A percentile compares a stretch with the other conserved stretches of the same genome.
Evolutionary conservation across 2,888 invertebrate genomes (phyloP).

Genomic region (Microchrysa polita): DNA sequence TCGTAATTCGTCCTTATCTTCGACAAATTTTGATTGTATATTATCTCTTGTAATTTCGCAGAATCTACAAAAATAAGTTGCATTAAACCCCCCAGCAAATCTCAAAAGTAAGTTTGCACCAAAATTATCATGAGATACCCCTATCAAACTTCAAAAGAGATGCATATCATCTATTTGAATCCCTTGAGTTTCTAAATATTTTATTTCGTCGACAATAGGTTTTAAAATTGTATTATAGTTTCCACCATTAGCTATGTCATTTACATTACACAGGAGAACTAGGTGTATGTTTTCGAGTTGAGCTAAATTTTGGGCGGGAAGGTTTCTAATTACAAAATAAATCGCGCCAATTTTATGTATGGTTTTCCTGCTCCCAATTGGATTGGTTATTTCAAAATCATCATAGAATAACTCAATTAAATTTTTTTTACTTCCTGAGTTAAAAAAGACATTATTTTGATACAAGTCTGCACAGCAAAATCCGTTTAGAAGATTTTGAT

Average conservation of each 20-base stretch:
- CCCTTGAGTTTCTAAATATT: constrained; percentile 38
- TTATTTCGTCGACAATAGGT: constrained; percentile 44
- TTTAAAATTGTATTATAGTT: constrained; percentile 36
- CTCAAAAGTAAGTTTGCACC: constrained; percentile 29
- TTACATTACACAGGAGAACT: constrained; percentile 44
- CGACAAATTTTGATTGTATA: constrained; percentile 43
- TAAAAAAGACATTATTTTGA: constrained; percentile 31
- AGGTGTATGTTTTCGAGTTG: constrained; percentile 44
- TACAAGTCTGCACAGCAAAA: constrained; percentile 1
- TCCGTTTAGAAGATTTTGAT: no score
- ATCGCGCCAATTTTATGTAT: constrained; percentile 50
- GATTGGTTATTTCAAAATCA: constrained; percentile 47
- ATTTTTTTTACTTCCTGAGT: constrained; percentile 18
- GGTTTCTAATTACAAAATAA: constrained; percentile 44
- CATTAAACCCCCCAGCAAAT: constrained; percentile 44
- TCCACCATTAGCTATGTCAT: constrained; percentile 30
- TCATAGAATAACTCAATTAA: constrained; percentile 45
- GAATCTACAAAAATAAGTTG: constrained; percentile 13
- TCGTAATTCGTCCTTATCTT: constrained; percentile 34
- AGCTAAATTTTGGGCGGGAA: constrained; percentile 43
- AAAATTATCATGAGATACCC: no score
- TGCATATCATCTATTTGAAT: constrained; percentile 1
- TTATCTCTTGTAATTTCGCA: constrained; percentile 42
- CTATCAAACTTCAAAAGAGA: constrained; percentile 26
- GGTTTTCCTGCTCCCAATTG: constrained; percentile 46